Conservation (phyloP, 2,797 vertebrate genomes). For the Fratercula arctica region DNA sequence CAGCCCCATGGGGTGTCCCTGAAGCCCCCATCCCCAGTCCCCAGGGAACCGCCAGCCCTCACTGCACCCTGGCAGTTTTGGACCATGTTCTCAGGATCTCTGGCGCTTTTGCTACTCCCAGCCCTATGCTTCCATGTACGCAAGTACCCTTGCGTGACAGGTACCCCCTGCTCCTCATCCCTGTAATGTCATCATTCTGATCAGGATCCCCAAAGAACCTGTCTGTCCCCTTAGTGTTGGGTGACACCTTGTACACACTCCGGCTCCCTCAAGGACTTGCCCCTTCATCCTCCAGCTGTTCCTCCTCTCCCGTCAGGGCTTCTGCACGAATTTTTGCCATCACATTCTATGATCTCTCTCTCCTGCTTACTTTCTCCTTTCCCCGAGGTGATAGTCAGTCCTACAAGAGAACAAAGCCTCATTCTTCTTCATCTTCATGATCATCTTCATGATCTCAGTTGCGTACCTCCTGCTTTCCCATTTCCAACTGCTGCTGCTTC, state of each 20-base stretch:
- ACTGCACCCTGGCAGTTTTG: not conserved
- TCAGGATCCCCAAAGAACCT: not conserved
- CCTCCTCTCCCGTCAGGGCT: not conserved
- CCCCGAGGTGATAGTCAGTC: not conserved
- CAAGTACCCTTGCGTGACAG: not conserved
- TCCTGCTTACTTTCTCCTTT: not conserved
- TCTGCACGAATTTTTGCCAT: not conserved
- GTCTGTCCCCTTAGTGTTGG: not conserved
- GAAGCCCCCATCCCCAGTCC: not conserved
- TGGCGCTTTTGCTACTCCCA: not conserved
- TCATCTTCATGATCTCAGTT: not conserved
- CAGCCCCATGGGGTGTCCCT: not conserved
- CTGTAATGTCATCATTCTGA: not conserved
- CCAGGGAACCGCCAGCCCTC: not conserved
- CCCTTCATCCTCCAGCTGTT: not conserved
- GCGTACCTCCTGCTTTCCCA: not conserved
- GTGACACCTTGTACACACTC: not conserved
- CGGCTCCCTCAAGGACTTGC: not conserved
- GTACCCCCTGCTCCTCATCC: not conserved
- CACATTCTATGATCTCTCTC: not conserved
- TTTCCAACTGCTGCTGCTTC: not conserved
- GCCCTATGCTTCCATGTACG: accelerated
- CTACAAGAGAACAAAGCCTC: not conserved
- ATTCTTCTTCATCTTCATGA: not conserved
- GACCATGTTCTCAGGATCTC: not conserved